Percentiles rank a stretch among this genome's conserved stretches.
These are phyloP conservation scores for Caligus rogercresseyi DNA, from an alignment of 1,140 invertebrate species.

Conservation along the genomic window DNA sequence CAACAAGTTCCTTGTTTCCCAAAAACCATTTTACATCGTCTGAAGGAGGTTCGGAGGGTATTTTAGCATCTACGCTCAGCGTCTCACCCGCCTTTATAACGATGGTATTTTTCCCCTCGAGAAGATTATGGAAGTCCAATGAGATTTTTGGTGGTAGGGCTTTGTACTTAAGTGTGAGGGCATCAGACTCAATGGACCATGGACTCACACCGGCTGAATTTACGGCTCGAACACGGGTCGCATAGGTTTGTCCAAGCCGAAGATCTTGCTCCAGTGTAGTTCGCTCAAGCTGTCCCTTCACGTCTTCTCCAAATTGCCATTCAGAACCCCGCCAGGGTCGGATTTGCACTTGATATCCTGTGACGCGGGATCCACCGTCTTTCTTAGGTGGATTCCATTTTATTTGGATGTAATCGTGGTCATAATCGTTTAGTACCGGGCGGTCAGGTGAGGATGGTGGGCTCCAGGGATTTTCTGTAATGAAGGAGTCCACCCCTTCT, in stretches of 20 bases:
- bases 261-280: not conserved
- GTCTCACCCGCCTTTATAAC: conserved; percentile 74
- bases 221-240: conserved; percentile 72
- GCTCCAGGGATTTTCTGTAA: conserved; percentile 95
- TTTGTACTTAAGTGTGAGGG: conserved; percentile 70
- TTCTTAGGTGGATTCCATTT: conserved; percentile 71
- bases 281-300: conserved; percentile 10
- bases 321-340: conserved; percentile 33
- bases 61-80: conserved; percentile 58
- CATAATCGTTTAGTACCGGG: conserved; percentile 78
- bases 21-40: conserved; percentile 34
- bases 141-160: conserved; percentile 71
- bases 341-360: conserved; percentile 87
- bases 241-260: conserved; percentile 53
- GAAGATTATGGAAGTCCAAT: conserved; percentile 55
- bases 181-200: conserved; percentile 64
- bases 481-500: conserved; percentile 63
- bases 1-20: not conserved
- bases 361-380: conserved; percentile 80
- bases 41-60: conserved; percentile 70
- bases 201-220: conserved; percentile 86
- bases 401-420: conserved; percentile 79
- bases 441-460: conserved; percentile 73
- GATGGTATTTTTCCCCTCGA: conserved; percentile 29
- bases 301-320: conserved; percentile 73